Evolutionary conservation across 2,797 vertebrate species (phyloP).

Genomic region (Ficedula albicollis): DNA sequence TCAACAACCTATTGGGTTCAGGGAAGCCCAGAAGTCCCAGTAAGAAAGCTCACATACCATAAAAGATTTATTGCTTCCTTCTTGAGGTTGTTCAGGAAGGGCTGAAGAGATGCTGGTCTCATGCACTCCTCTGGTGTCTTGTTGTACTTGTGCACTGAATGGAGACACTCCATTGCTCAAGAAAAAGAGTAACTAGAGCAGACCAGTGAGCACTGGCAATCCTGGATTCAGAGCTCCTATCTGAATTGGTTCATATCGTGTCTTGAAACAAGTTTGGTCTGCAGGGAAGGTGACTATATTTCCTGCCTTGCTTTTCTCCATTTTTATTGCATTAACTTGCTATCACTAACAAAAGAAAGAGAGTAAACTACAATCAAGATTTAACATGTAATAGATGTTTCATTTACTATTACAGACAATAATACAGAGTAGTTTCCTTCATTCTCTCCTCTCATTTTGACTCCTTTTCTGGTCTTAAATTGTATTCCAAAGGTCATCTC

Average conservation of each 20-base stretch:
- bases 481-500: neutral
- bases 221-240: neutral
- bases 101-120: neutral
- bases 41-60: neutral
- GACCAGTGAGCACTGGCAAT: neutral
- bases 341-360: neutral
- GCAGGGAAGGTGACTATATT: neutral
- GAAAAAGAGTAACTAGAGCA: neutral
- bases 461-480: neutral
- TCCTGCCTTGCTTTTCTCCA: neutral
- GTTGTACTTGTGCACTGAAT: neutral
- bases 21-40: neutral
- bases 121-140: neutral
- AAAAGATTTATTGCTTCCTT: neutral
- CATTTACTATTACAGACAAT: neutral
- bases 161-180: fast-evolving
- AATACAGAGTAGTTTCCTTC: fast-evolving
- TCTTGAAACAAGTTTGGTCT: neutral
- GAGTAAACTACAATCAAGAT: neutral
- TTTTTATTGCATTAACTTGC: neutral
- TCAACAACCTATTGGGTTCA: neutral
- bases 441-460: neutral
- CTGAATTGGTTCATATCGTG: neutral
- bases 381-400: neutral
- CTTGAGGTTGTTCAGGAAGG: neutral